These are phyloP conservation scores for Petrocephalus schoutedeni DNA, from an alignment of 2,797 vertebrate genomes.

Conservation along the genomic window DNA sequence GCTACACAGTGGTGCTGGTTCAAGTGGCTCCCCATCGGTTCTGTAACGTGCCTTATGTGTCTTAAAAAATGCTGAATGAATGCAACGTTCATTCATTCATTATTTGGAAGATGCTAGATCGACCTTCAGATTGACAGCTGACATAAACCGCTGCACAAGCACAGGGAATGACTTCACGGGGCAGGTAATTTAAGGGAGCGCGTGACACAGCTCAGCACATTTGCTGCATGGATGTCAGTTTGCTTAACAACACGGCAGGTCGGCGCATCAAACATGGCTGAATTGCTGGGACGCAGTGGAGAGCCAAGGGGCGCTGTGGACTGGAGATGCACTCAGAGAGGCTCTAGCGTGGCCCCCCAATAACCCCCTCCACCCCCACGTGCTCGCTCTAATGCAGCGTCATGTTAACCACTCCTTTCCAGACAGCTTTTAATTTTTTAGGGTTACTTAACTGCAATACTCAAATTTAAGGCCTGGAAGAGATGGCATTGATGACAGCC, in stretches of 20 bases:
- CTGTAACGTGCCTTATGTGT: not conserved
- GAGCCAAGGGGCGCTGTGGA: not conserved
- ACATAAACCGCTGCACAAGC: not conserved
- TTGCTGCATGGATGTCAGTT: not conserved
- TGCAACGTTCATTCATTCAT: not conserved
- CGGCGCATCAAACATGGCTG: not conserved
- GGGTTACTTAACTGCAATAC: not conserved
- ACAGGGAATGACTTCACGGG: not conserved
- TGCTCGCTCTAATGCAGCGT: not conserved
- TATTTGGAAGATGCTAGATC: not conserved
- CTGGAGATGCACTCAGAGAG: not conserved
- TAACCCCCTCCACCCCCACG: not conserved
- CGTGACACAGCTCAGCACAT: not conserved
- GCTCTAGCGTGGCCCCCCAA: not conserved
- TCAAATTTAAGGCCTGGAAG: not conserved
- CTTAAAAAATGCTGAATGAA: not conserved
- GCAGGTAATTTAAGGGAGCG: not conserved
- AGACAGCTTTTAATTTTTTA: not conserved
- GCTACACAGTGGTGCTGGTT: not conserved
- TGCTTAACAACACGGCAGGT: not conserved
- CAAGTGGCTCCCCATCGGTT: not conserved
- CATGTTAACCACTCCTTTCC: not conserved
- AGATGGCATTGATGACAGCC: not conserved
- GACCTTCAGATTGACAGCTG: not conserved
- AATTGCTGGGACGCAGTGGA: not conserved